Percentiles rank a stretch among this genome's conserved stretches.
These are phyloP conservation scores for Albula glossodonta DNA, from an alignment of 2,113 vertebrate genomes.

Conservation along the genomic window DNA sequence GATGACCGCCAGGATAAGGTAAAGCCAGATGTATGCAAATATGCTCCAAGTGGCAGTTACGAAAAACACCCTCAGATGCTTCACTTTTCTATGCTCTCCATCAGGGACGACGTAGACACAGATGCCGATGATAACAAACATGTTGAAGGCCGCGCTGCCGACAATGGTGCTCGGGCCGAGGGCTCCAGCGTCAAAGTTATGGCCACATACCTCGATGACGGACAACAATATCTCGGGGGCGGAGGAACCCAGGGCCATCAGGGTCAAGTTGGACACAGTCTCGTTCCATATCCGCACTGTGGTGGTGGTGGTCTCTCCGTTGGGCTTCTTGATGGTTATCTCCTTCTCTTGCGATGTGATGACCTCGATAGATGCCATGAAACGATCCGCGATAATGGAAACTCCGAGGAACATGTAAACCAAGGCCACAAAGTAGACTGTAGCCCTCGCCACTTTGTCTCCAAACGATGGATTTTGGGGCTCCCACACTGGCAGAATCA, in stretches of 20 bases:
- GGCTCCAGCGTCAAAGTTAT: conserved; percentile 86
- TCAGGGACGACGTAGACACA: conserved; percentile 95
- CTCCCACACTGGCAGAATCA: conserved; percentile 89
- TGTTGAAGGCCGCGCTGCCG: conserved; percentile 96
- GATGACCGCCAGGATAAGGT: conserved; percentile 89
- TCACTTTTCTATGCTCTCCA: conserved; percentile 88
- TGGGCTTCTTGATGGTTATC: conserved; percentile 91
- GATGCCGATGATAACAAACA: conserved; percentile 96
- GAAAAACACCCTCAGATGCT: conserved; percentile 94
- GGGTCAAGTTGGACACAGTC: conserved; percentile 93
- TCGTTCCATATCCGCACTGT: conserved; percentile 96
- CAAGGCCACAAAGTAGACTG: conserved; percentile 90
- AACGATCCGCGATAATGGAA: conserved; percentile 95
- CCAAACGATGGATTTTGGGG: conserved; percentile 81
- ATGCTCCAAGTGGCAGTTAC: conserved; percentile 95
- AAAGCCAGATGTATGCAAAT: conserved; percentile 96
- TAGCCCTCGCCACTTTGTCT: conserved; percentile 90
- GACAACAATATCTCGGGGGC: conserved; percentile 95
- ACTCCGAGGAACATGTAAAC: conserved; percentile 97
- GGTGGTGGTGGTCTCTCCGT: conserved; percentile 87
- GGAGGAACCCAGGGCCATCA: conserved; percentile 95
- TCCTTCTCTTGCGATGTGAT: conserved; percentile 94
- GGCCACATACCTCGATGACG: conserved; percentile 94
- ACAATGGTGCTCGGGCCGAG: conserved; percentile 97
- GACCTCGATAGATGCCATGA: conserved; percentile 98